phyloP scores from a whole-genome alignment of 2,797 vertebrate genomes.

The Propithecus deckenii region DNA sequence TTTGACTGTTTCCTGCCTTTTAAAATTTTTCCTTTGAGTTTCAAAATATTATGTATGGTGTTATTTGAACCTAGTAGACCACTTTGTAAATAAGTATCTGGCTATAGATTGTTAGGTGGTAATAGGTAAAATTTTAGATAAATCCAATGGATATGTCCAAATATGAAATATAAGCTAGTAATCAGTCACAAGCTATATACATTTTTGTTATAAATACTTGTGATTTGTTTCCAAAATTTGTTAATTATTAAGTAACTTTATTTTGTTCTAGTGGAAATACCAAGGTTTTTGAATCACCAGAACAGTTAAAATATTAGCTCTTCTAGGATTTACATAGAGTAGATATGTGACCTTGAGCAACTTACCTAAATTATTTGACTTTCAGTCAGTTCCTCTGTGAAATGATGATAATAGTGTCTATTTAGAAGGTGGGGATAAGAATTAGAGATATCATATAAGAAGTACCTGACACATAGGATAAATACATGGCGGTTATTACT shows the following conservation, averaged over 20 bases:
- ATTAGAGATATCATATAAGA: not conserved
- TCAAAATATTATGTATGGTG: constrained; percentile 33
- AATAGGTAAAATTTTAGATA: constrained; percentile 10
- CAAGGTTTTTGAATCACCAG: not conserved
- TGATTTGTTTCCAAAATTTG: not conserved
- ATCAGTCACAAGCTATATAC: not conserved
- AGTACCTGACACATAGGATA: not conserved
- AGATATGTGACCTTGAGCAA: not conserved
- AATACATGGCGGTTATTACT: not conserved
- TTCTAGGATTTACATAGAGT: not conserved
- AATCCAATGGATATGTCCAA: not conserved
- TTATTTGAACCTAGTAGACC: constrained; percentile 32
- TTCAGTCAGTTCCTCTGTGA: not conserved
- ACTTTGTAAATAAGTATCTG: constrained; percentile 43
- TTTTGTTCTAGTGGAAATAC: not conserved
- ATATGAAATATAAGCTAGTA: not conserved
- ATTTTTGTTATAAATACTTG: not conserved
- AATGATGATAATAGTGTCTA: not conserved
- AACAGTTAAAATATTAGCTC: not conserved
- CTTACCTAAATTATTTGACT: not conserved
- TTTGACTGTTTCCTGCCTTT: constrained; percentile 39
- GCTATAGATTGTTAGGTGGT: not conserved
- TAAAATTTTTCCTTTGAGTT: constrained; percentile 16
- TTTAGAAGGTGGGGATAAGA: not conserved
- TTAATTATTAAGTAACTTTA: not conserved